Percentiles rank a stretch among this genome's conserved stretches.
These are phyloP conservation scores for Amia ocellicauda DNA, from an alignment of 2,113 vertebrate species.

Conservation along the genomic window DNA sequence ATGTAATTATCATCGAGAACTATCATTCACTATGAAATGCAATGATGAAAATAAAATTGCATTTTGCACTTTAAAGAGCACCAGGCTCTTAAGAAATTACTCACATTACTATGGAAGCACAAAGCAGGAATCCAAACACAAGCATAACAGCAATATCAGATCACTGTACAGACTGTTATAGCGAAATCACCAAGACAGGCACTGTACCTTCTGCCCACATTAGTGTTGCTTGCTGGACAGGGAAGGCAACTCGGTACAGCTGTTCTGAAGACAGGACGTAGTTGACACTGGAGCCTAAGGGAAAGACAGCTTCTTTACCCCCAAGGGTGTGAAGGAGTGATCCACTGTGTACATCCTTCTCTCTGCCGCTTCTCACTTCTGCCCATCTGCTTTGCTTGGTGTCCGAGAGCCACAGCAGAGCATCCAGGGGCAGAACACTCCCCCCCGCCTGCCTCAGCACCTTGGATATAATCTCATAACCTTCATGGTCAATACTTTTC, in stretches of 20 bases:
- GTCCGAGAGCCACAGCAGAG: slow-evolving; percentile 41
- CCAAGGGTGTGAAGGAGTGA: neutral
- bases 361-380: neutral
- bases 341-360: neutral
- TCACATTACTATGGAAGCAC: too few relatives aligned
- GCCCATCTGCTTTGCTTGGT: neutral
- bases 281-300: slow-evolving; percentile 63
- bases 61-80: too few relatives aligned
- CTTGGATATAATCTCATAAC: slow-evolving; percentile 70
- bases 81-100: too few relatives aligned
- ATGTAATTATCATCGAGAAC: neutral
- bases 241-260: slow-evolving; percentile 67
- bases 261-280: slow-evolving; percentile 67
- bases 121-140: too few relatives aligned
- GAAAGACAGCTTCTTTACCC: slow-evolving; percentile 42
- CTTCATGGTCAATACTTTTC: slow-evolving; percentile 65
- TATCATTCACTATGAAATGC: too few relatives aligned
- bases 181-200: too few relatives aligned
- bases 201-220: slow-evolving; percentile 57
- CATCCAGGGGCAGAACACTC: slow-evolving; percentile 68
- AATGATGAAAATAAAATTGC: too few relatives aligned
- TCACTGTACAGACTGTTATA: too few relatives aligned
- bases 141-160: too few relatives aligned
- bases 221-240: slow-evolving; percentile 55
- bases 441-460: slow-evolving; percentile 66